Evolutionary conservation across 2,888 invertebrate species (phyloP).

Genomic region (Disparrhopalites patrizii): DNA sequence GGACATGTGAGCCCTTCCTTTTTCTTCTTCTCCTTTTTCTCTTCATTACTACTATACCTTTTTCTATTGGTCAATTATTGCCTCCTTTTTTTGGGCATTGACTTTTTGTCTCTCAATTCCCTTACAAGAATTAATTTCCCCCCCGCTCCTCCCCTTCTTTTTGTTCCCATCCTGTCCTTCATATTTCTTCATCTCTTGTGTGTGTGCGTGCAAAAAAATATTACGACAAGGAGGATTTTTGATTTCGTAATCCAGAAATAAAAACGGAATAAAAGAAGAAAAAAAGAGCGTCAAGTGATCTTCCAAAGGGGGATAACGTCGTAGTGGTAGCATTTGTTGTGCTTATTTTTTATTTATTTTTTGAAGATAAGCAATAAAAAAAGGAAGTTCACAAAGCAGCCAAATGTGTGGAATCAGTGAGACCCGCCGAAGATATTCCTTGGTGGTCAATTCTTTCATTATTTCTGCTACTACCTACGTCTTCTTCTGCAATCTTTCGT

Average conservation of each 20-base stretch:
- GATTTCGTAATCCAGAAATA: no score
- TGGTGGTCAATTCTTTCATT: background rate
- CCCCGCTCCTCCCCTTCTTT: no score
- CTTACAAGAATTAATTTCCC: background rate
- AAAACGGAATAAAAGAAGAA: no score
- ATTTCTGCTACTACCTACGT: background rate
- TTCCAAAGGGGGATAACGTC: no score
- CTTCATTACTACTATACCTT: no score
- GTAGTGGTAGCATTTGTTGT: background rate
- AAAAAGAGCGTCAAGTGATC: no score
- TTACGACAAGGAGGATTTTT: background rate
- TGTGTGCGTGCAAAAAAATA: background rate
- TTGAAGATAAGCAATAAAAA: no score
- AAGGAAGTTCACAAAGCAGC: no score
- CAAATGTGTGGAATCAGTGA: constrained; percentile 17
- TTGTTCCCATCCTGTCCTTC: background rate
- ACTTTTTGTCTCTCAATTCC: background rate
- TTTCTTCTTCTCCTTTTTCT: no score
- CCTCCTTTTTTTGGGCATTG: background rate
- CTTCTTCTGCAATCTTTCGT: background rate
- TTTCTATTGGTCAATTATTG: background rate
- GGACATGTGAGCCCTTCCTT: no score
- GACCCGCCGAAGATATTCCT: background rate
- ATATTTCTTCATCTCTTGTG: background rate
- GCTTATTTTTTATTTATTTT: no score